Evolutionary conservation across 2,797 vertebrate genomes (phyloP), one percentile per base, ranked within the genome.

Genomic region (Molothrus ater): DNA sequence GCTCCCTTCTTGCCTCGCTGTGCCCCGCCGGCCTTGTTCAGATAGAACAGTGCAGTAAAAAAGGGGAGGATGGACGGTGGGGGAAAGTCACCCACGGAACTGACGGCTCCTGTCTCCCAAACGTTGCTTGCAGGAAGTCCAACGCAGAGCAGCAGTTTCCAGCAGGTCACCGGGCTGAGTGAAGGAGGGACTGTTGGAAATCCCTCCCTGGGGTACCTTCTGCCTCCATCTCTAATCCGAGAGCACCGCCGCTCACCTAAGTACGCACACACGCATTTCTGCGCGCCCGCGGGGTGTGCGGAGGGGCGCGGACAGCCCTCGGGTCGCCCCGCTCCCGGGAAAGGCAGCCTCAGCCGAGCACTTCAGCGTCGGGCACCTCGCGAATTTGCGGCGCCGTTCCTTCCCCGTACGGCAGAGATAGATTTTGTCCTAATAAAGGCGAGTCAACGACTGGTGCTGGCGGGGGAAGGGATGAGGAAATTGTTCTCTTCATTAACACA

Each of bases 251-350:
- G 8, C 20, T 2, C 42, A 20, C 70, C 9, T 56, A 6, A 29
- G 61, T 3, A 38, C 2, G 0, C 54, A 16, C 42, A 22, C 6
- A 20, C 0, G 5, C 14, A 1, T 48, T 61, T 57, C 24, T 40
- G 0, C 9, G 40, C 8, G 0, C 18, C 22, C 31, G 5, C 2
- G 15, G 15, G 28, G 13, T 26, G 11, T 10, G 43, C 10, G 21
- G 34, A 13, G 31, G 26, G 42, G 26, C 2, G 13, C 16, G 9
- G 48, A 11, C 18, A 50, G 32, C 36, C 6, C 36, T 21, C 13
- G 24, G 36, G 11, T 8, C 1, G 0, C 43, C 9, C 26, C 2
- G 4, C n/a, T 59, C 16, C 29, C 6, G 3, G 34, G 26, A 13
- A 32, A 57, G 4, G 16, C 22, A 21, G 26, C 21, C 11, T 15